These are phyloP conservation scores for Percopsis transmontana DNA, from an alignment of 2,113 vertebrate genomes.

Conservation along the genomic window DNA sequence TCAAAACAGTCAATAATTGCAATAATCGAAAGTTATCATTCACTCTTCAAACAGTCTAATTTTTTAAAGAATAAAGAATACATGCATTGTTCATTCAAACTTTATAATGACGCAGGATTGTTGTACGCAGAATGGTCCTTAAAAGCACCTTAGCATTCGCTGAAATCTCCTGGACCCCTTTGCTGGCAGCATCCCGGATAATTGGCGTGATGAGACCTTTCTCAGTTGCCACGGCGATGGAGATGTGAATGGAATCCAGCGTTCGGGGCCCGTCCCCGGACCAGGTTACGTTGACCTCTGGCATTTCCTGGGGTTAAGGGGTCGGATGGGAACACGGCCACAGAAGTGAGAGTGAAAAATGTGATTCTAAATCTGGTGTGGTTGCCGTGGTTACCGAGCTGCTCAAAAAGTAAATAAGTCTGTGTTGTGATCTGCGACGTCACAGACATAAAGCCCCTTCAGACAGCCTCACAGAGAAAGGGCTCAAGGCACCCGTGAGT, in stretches of 20 bases:
- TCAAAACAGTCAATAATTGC: too few species aligned
- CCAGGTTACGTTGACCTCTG: constrained; percentile 92
- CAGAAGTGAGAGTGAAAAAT: too few species aligned
- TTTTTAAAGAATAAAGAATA: too few species aligned
- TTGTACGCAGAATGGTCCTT: background rate
- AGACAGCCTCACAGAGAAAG: background rate
- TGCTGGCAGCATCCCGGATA: constrained; percentile 88
- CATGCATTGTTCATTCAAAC: too few species aligned
- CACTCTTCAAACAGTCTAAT: too few species aligned
- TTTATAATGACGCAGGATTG: background rate
- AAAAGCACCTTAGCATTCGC: constrained; percentile 84
- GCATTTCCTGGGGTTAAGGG: constrained; percentile 84
- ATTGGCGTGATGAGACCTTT: constrained; percentile 93
- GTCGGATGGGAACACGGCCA: constrained; percentile 17
- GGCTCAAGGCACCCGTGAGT: too few species aligned
- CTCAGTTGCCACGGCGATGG: constrained; percentile 92
- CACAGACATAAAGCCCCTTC: background rate
- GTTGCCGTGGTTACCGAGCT: too few species aligned
- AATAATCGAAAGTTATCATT: too few species aligned
- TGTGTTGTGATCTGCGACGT: background rate
- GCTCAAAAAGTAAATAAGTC: too few species aligned
- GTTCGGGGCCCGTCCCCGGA: constrained; percentile 82
- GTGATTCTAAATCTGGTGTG: too few species aligned
- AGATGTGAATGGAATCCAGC: constrained; percentile 88
- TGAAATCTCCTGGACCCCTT: constrained; percentile 91